Evolutionary conservation across 2,113 vertebrate species (phyloP).

Genomic region (Archilochus colubris): DNA sequence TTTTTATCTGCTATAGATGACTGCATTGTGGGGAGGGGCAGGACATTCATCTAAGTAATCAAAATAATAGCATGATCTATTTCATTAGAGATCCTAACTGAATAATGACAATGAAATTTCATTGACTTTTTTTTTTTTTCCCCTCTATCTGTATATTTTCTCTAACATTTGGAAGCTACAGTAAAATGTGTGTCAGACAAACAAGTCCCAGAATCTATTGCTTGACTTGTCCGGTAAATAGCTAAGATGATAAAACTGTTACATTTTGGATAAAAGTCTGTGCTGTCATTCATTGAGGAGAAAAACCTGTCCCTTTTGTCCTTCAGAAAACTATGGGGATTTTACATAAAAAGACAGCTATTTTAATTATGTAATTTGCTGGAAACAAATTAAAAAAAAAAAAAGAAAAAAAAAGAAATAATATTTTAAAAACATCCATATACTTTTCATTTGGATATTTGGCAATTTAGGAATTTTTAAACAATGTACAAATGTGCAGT

Average conservation of each 20-base stretch:
- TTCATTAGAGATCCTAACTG: constrained; percentile 15
- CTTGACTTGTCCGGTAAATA: constrained; percentile 33
- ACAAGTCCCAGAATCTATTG: background rate
- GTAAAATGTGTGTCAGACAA: background rate
- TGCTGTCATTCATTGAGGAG: background rate
- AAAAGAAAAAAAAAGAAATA: too few relatives aligned
- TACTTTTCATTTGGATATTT: background rate
- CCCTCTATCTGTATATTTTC: background rate
- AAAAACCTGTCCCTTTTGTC: background rate
- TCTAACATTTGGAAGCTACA: background rate
- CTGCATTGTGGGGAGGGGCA: constrained; percentile 66
- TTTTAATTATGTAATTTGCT: background rate
- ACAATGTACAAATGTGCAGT: background rate
- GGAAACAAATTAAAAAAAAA: background rate
- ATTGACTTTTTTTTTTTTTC: background rate
- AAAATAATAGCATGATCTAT: constrained; percentile 34
- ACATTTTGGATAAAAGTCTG: constrained; percentile 23
- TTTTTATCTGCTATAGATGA: constrained; percentile 21
- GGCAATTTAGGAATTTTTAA: background rate
- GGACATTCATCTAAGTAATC: background rate
- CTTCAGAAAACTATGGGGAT: background rate
- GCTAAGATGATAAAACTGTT: background rate
- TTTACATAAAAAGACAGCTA: background rate
- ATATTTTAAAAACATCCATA: background rate
- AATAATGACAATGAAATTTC: constrained; percentile 23